Evolutionary conservation across 1,140 invertebrate genomes (phyloP), one percentile per base, ranked within the genome.

Genomic region (Zaprionus nigranus): DNA sequence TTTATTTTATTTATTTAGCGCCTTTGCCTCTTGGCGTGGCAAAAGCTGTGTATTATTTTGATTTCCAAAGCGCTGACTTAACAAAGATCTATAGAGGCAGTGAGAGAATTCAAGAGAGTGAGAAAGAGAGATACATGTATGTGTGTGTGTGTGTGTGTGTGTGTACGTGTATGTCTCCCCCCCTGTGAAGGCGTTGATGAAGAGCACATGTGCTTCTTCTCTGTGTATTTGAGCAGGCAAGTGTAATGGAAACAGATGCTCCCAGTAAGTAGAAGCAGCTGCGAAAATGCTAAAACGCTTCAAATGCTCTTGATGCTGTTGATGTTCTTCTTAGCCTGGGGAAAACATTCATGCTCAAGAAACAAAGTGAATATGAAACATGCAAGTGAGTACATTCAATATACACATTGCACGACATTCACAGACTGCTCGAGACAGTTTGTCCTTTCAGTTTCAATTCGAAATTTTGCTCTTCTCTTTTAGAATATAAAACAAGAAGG

Each of bases 21-120:
- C 56, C 69, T 80, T 49, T 54, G 66, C 64, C 64, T 22, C 20
- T 17, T 60, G 77, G 84, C 78, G 74, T 74, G 69, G 57, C 64
- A 67, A 69, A 65, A 72, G 68, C 72, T 78, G 78, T 69, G 80
- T 73, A 72, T 88, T 87, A 81, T 86, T 83, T 75, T 83, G 84
- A 88, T 87, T 82, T 83, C 57, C 78, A 84, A 88, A 73, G 84
- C 78, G 71, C 82, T 88, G 82, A 84, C 75, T 70, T 83, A 88
- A 81, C 83, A 83, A 78, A 80, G 81, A 88, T 87, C 66, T 88
- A 87, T 61, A 66, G 73, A 40, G 38, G 38, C 38, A 40, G n/a
- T n/a, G n/a, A n/a, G n/a, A n/a, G n/a, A n/a, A n/a, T n/a, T n/a
- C n/a, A n/a, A n/a, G 15, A 40, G 40, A 9, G 40, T 11, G n/a